Evolutionary conservation across 2,113 vertebrate genomes (phyloP), one percentile per base, ranked within the genome.

Genomic region (Urocolius indicus): DNA sequence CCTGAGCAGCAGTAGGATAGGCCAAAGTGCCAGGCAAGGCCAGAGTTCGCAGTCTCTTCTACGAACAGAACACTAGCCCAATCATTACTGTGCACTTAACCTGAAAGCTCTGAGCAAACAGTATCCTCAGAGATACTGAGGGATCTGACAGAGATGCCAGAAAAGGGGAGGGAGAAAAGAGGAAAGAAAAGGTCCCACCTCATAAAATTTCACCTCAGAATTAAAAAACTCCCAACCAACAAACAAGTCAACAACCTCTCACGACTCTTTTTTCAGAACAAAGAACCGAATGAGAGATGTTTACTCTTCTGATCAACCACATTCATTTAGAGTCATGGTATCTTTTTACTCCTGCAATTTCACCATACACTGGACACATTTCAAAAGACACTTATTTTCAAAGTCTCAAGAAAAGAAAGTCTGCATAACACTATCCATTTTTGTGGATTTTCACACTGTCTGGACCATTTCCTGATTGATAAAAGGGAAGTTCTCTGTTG

Each of bases 181-280:
- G 1, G 26, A 34, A 26, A 27, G 0, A 26, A 41, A 34, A 68
- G 6, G 3, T 51, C 45, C 73, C 2, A 23, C 0, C 6, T 75
- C 41, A 4, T 24, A 43, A 55, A 83, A 79, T 49, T 26, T 16
- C 10, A 41, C 16, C 5, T 57, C 6, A 9, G 21, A 36, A 32
- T 52, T 11, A 23, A 58, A 57, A 38, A 26, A 38, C 38, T 41
- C 38, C 38, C 38, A 45, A 13, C 7, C 30, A 54, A 4, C 2
- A 57, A 46, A 20, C 3, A 8, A 21, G 38, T 41, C 38, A 23
- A 22, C 3, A 45, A 46, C 30, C 12, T 9, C 23, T 16, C 5
- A n/a, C 20, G 45, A 15, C 13, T 18, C 1, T 11, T 16, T 43
- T 58, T 71, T 10, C 29, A 9, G 22, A 55, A 36, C 3, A 41